These are phyloP conservation scores for Leuciscus idus DNA, from an alignment of 2,113 vertebrate genomes.

Conservation along the genomic window DNA sequence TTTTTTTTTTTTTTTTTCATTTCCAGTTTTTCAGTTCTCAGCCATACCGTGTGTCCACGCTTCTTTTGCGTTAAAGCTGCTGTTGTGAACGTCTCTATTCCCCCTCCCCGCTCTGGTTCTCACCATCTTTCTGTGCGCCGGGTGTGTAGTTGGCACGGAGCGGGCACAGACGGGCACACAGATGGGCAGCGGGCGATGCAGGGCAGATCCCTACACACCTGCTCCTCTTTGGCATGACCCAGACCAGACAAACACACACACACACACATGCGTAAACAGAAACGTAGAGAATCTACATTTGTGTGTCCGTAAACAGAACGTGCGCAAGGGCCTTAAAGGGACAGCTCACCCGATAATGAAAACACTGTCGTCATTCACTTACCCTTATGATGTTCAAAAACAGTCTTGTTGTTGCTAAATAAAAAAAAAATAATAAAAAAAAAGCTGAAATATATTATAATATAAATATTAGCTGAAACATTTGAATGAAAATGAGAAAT, in stretches of 20 bases:
- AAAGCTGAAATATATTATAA: not conserved
- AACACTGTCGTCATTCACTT: not conserved
- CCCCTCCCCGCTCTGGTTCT: slow-evolving; percentile 53
- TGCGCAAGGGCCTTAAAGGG: not conserved
- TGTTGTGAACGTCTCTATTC: slow-evolving; percentile 55
- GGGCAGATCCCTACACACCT: slow-evolving; percentile 80
- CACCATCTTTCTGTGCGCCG: slow-evolving; percentile 66
- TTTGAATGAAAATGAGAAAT: no score
- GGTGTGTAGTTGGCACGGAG: slow-evolving; percentile 59
- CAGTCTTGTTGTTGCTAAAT: not conserved
- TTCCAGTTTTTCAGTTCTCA: not conserved
- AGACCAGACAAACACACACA: slow-evolving; percentile 57
- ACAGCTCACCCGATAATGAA: not conserved
- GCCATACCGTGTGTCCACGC: not conserved
- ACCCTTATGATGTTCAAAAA: not conserved
- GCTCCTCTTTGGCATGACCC: slow-evolving; percentile 77
- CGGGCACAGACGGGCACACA: slow-evolving; percentile 82
- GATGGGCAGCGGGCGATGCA: slow-evolving; percentile 80
- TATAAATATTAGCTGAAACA: not conserved
- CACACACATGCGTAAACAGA: slow-evolving; percentile 55
- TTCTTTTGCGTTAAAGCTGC: slow-evolving; percentile 17
- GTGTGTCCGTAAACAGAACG: not conserved
- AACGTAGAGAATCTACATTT: not conserved
- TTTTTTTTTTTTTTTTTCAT: slow-evolving; percentile 7
- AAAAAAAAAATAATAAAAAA: not conserved